Percentiles rank a stretch among this genome's conserved stretches.
Conservation (phyloP, 2,113 vertebrate species). For the Emydura subglobosa region DNA sequence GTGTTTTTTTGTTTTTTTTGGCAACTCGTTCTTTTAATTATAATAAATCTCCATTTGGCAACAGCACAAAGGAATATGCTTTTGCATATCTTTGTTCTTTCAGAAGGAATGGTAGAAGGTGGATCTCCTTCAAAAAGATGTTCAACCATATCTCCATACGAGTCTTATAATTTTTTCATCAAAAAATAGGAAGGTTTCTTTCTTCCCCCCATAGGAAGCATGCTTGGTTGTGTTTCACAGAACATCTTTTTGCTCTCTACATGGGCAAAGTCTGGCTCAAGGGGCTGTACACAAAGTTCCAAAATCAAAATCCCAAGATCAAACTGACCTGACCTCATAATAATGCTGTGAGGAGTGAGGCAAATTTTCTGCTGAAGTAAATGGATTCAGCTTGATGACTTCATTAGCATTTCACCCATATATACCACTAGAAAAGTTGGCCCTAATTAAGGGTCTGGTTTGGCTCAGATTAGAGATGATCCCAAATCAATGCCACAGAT, state of each 20-base stretch:
- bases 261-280: background rate
- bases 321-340: background rate
- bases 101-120: constrained; percentile 23
- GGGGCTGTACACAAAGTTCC: background rate
- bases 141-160: constrained; percentile 8
- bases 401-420: rapidly evolving
- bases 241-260: background rate
- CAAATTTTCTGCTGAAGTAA: background rate
- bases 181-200: constrained; percentile 26
- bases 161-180: constrained; percentile 36
- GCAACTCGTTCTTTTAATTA: constrained; percentile 76
- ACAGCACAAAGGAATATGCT: constrained; percentile 57
- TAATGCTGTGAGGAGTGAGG: background rate
- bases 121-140: constrained; percentile 48
- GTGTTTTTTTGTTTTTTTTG: background rate
- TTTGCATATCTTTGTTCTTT: constrained; percentile 56
- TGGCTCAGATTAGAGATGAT: background rate
- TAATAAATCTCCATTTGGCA: constrained; percentile 71
- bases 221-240: background rate
- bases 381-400: background rate
- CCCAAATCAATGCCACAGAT: background rate
- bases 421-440: background rate
- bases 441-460: background rate
- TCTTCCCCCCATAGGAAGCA: background rate
- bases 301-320: background rate